phyloP scores from a whole-genome alignment of 2,113 vertebrate species.

The Mastomys coucha region DNA sequence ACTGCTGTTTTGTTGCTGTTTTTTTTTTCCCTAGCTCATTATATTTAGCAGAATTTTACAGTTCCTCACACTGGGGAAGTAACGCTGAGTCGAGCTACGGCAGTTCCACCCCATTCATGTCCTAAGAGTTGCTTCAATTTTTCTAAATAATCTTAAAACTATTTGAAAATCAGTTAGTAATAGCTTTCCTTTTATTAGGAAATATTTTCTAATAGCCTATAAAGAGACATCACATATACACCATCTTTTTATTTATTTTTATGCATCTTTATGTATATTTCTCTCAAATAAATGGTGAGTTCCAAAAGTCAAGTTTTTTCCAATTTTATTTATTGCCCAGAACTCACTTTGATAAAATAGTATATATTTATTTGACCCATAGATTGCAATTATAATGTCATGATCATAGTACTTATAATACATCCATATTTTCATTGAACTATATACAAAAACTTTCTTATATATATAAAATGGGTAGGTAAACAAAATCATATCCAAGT shows the following conservation, averaged over 20 bases:
- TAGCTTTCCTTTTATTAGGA: constrained; percentile 66
- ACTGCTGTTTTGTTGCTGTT: constrained; percentile 17
- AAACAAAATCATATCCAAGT: not conserved
- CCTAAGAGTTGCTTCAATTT: constrained; percentile 68
- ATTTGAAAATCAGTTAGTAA: constrained; percentile 77
- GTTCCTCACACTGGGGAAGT: constrained; percentile 26
- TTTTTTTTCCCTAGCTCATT: constrained; percentile 47
- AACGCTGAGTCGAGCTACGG: constrained; percentile 59
- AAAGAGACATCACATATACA: constrained; percentile 68
- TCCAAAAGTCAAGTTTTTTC: not conserved
- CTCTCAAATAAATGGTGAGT: not conserved
- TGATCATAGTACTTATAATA: not conserved
- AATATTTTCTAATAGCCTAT: constrained; percentile 70
- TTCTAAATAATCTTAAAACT: constrained; percentile 76
- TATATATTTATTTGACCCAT: not conserved
- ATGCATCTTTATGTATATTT: not conserved
- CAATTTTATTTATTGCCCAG: not conserved
- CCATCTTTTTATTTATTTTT: not conserved
- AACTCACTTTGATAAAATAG: not conserved
- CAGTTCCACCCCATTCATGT: constrained; percentile 76
- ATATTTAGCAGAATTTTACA: constrained; percentile 68
- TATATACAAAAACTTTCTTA: not conserved
- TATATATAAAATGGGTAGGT: not conserved
- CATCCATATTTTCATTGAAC: constrained; percentile 17
- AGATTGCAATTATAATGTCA: not conserved